A percentile compares a stretch with the other conserved stretches of the same genome.
Evolutionary conservation across 2,113 vertebrate species (phyloP).

Genomic region (Oncorhynchus nerka): DNA sequence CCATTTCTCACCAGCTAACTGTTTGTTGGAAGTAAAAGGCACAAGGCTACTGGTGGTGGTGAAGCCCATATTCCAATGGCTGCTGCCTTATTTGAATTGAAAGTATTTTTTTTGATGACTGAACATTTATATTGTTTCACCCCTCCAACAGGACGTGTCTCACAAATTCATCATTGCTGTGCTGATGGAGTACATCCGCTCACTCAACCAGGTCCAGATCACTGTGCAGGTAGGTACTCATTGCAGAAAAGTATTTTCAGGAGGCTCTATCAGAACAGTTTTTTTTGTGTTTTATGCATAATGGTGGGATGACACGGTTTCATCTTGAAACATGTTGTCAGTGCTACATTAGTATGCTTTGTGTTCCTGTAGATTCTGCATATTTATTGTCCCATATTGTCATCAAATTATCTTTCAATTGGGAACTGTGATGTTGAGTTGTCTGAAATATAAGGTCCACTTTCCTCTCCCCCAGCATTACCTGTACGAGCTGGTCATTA

Average conservation of each 20-base stretch:
- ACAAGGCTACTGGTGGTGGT: background rate
- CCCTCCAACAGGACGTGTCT: slow-evolving; percentile 74
- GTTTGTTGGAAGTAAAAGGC: too few species aligned
- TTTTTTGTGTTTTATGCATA: background rate
- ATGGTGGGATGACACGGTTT: background rate
- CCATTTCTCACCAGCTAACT: too few species aligned
- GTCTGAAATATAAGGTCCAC: too few species aligned
- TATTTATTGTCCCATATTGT: too few species aligned
- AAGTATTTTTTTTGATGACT: background rate
- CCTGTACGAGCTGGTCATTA: slow-evolving; percentile 94
- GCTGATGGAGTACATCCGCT: slow-evolving; percentile 98
- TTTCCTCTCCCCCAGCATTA: slow-evolving; percentile 80
- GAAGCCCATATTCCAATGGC: background rate
- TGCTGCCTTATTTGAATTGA: background rate
- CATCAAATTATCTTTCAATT: too few species aligned
- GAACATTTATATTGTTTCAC: background rate
- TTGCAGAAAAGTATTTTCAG: too few species aligned
- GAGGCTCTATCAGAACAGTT: too few species aligned
- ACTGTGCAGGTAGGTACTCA: slow-evolving; percentile 83
- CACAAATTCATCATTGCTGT: slow-evolving; percentile 92
- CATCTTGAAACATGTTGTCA: background rate
- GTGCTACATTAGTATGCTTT: too few species aligned
- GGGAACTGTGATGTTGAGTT: too few species aligned
- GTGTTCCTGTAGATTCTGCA: too few species aligned
- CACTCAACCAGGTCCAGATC: slow-evolving; percentile 95